These are phyloP conservation scores for Brenthis ino DNA, from an alignment of 2,888 invertebrate species.

Conservation along the genomic window DNA sequence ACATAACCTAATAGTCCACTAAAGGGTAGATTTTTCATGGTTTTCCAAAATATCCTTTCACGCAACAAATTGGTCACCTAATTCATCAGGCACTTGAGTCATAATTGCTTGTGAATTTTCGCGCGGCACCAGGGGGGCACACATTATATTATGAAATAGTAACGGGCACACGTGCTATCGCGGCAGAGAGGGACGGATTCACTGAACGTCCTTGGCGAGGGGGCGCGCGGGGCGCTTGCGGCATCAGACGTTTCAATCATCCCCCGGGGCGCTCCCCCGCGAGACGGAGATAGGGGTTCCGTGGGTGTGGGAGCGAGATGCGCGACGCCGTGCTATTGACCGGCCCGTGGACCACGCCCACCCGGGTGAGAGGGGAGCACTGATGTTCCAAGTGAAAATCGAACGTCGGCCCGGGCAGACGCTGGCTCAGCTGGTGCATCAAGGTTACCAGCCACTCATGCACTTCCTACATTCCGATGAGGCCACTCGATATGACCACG, in stretches of 20 bases:
- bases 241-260: slow-evolving; percentile 83
- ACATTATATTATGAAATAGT: slow-evolving; percentile 81
- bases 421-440: slow-evolving; percentile 69
- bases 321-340: slow-evolving; percentile 78
- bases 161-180: slow-evolving; percentile 81
- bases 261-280: slow-evolving; percentile 60
- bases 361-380: slow-evolving; percentile 78
- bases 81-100: slow-evolving; percentile 80
- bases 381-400: slow-evolving; percentile 81
- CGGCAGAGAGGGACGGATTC: slow-evolving; percentile 82
- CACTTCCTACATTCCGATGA: slow-evolving; percentile 57
- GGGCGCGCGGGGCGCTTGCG: slow-evolving; percentile 81
- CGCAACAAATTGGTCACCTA: slow-evolving; percentile 74
- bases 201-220: slow-evolving; percentile 82
- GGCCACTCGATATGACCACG: slow-evolving; percentile 22
- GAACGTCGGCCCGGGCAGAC: slow-evolving; percentile 80
- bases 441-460: slow-evolving; percentile 71
- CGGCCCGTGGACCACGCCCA: slow-evolving; percentile 80
- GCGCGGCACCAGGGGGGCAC: slow-evolving; percentile 77
- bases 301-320: slow-evolving; percentile 60
- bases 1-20: slow-evolving; percentile 69
- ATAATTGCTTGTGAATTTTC: slow-evolving; percentile 80
- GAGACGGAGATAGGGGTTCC: slow-evolving; percentile 54
- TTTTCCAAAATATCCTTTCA: slow-evolving; percentile 70
- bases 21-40: slow-evolving; percentile 69